Evolutionary conservation across 2,113 vertebrate genomes (phyloP), one percentile per base, ranked within the genome.

Genomic region (Asarcornis scutulata): DNA sequence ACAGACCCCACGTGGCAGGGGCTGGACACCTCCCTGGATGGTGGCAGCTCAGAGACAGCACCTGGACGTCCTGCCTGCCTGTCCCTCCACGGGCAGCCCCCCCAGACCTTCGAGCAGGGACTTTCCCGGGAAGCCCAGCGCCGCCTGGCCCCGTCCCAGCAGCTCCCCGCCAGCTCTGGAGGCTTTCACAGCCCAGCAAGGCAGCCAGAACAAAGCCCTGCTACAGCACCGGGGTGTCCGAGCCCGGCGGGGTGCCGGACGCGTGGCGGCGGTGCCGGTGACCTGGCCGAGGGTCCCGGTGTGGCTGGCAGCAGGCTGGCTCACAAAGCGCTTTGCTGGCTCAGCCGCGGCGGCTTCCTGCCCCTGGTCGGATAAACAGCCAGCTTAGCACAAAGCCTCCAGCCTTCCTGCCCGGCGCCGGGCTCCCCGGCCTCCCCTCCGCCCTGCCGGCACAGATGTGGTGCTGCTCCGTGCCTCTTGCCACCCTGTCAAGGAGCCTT

Each of bases 361-460:
- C 87, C 72, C 5, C 36, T 3, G 50, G 69, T 2, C 40, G 76
- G 66, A 64, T 5, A 63, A 95, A 78, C 50, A 94, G 44, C 50
- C 69, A 84, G 23, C 42, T 20, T 42, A 40, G 73, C 62, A 79
- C 91, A 89, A 75, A 94, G 84, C 56, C 56, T 26, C 5, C 1
- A 3, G 84, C 58, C 63, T 74, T 87, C 74, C 92, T 44, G 89
- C 14, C n/a, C 0, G 0, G 46, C 74, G 89, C 56, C 23, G 22
- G 86, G 59, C 88, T 55, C 4, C 36, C 14, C 26, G 50, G 26
- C 31, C 23, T 18, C 26, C 50, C 62, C 58, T 4, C 26, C 42
- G 58, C 44, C 72, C 77, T 3, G 0, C 0, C 2, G 42, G 48
- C 62, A n/a, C n/a, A 0, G 0, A 4, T 2, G 3, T 0, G 11